Conservation (phyloP, 2,113 vertebrate genomes). For the Leptocoma aspasia region DNA sequence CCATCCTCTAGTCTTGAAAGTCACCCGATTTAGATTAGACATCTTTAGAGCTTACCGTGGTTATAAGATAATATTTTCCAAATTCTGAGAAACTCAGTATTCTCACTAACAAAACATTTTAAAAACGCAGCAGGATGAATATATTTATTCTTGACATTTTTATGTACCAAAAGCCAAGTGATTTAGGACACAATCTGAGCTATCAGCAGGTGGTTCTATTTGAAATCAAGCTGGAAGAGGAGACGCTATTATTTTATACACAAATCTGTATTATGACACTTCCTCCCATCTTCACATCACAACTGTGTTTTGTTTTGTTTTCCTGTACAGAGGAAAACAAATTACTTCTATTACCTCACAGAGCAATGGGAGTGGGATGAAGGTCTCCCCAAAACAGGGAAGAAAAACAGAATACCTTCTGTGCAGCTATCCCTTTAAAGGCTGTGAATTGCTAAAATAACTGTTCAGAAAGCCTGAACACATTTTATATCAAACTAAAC, state of each 20-base stretch:
- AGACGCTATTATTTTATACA: background rate
- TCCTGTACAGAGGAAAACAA: background rate
- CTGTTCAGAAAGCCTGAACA: background rate
- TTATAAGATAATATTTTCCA: background rate
- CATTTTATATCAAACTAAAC: background rate
- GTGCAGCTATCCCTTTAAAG: background rate
- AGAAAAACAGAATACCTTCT: background rate
- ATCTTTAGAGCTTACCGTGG: fast-evolving
- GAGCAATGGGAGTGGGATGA: background rate
- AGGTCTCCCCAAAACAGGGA: background rate
- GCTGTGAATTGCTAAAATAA: background rate
- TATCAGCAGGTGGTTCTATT: background rate
- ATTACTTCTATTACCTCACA: background rate
- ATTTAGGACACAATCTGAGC: background rate
- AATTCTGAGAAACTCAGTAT: background rate
- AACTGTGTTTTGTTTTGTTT: background rate
- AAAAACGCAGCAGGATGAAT: background rate
- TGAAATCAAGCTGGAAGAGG: background rate
- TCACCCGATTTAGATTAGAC: background rate
- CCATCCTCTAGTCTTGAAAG: background rate
- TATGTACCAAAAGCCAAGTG: background rate
- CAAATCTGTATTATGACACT: background rate
- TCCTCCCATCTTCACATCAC: background rate
- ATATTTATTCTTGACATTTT: background rate
- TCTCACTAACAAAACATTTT: background rate